These are phyloP conservation scores for Coccyzus lansbergi DNA, from an alignment of 2,797 vertebrate genomes.

Conservation along the genomic window DNA sequence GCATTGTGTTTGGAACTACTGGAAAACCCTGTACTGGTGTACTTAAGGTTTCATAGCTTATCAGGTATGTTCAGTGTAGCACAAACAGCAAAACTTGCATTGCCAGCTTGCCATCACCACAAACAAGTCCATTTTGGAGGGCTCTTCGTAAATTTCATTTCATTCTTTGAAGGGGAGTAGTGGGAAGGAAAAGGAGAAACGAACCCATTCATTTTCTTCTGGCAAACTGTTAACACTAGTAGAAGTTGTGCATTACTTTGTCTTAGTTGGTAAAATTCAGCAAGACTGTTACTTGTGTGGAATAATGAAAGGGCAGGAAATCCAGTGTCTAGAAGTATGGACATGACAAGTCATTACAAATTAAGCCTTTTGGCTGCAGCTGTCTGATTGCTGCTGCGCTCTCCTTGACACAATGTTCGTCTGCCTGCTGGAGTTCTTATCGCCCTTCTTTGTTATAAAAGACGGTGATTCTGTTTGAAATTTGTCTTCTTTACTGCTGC, in stretches of 20 bases:
- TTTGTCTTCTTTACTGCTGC: slow-evolving; percentile 23
- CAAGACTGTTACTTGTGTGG: neutral
- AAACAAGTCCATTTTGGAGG: neutral
- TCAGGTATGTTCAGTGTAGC: neutral
- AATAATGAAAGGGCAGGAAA: neutral
- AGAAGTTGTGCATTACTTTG: neutral
- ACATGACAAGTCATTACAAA: slow-evolving; percentile 8
- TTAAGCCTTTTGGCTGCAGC: slow-evolving; percentile 33
- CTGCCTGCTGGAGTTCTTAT: slow-evolving; percentile 19
- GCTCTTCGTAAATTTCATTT: neutral
- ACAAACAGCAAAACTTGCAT: neutral
- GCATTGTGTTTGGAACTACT: neutral
- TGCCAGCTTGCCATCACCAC: neutral
- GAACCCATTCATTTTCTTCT: neutral
- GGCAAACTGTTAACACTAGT: neutral
- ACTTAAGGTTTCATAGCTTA: neutral
- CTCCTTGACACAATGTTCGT: slow-evolving; percentile 15
- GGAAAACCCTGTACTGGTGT: neutral
- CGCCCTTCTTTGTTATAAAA: neutral
- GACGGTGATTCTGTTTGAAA: slow-evolving; percentile 15
- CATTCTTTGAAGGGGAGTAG: neutral
- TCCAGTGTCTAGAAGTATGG: neutral
- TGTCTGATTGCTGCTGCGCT: slow-evolving; percentile 30
- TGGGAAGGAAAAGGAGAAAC: neutral
- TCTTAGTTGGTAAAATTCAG: neutral